Evolutionary conservation across 2,113 vertebrate genomes (phyloP), one percentile per base, ranked within the genome.

Genomic region (Salvator merianae): DNA sequence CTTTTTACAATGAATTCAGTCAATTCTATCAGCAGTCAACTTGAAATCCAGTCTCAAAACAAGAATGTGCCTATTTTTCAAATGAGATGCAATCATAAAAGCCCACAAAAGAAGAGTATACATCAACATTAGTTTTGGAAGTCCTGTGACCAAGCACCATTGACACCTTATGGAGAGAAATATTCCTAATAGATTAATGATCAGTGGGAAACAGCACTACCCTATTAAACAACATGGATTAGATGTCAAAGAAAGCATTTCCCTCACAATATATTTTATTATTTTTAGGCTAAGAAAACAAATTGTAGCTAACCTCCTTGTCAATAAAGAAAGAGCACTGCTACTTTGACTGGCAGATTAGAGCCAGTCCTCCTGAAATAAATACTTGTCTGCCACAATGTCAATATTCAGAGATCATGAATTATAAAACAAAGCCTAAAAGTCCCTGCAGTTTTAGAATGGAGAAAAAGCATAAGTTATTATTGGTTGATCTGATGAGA

Each of bases 261-360:
- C 87, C 82, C 47, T 55, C 0, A 0, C 32, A 65, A 7, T 69
- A 8, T 82, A 82, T 55, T 78, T 88, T 76, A 82, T 73, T 1
- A 34, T 73, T 90, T 87, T 86, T 2, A 5, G 86, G 30, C 69
- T 89, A 66, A 83, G 63, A 87, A 86, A 43, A 76, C 12, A 83
- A 87, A 88, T 90, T 82, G 59, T 5, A 69, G 53, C 4, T 3
- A 1, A 70, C 63, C 85, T 87, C 30, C 79, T 92, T 22, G 38
- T 77, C 10, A 72, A 66, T 68, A 0, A n/a, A 76, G 63, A 62
- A 74, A 53, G 1, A 78, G 62, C 6, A 85, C 66, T 53, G 77
- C 38, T 6, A 4, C 8, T 34, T 82, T 85, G 85, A 84, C 40
- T 50, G 74, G 72, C 68, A 78, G 40, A 36, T 82, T 36, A 59